Evolutionary conservation across 2,888 invertebrate genomes (phyloP), one percentile per base, ranked within the genome.

Genomic region (Dasysyrphus tricinctus): DNA sequence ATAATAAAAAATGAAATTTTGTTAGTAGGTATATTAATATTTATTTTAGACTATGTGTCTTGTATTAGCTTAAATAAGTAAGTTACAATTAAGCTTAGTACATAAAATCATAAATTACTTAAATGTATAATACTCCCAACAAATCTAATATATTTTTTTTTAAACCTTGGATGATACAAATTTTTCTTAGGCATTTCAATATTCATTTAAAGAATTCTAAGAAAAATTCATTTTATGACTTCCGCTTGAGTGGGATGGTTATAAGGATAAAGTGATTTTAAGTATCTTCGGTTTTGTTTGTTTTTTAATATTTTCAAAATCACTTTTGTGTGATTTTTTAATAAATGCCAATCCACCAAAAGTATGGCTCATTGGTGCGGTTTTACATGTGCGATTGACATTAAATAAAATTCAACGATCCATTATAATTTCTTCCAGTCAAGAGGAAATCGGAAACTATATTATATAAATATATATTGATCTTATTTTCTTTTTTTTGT

Each of bases 1-100:
- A 82, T 82, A 86, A 86, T 86, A 86, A 86, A 86, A 86, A 86
- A 86, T 78, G 82, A 82, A 82, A 86, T 80, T 86, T 82, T 82
- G 63, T 82, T 86, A 81, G 81, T 32, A 32, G 32, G 32, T 82
- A 82, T 59, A 72, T 77, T 75, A 70, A 81, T 82, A 63, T 86
- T 86, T 82, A 59, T 76, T 86, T 76, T 9, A 69, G 81, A 86
- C 78, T 86, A 74, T 86, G 51, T 86, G 78, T 75, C 49, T 79
- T 78, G 80, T 86, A 75, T 86, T 82, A 82, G 51, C 74, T 86
- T 75, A 80, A 75, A 29, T 86, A 67, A 78, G 75, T 75, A 49
- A 86, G 74, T 86, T 82, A 65, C 75, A 29, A 29, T 67, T 79
- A 78, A 79, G 73, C 77, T 85, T 81, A 85, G 67, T 78, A 69